Percentiles rank a stretch among this genome's conserved stretches.
These are phyloP conservation scores for Hestina assimilis DNA, from an alignment of 1,140 invertebrate species.

Conservation along the genomic window DNA sequence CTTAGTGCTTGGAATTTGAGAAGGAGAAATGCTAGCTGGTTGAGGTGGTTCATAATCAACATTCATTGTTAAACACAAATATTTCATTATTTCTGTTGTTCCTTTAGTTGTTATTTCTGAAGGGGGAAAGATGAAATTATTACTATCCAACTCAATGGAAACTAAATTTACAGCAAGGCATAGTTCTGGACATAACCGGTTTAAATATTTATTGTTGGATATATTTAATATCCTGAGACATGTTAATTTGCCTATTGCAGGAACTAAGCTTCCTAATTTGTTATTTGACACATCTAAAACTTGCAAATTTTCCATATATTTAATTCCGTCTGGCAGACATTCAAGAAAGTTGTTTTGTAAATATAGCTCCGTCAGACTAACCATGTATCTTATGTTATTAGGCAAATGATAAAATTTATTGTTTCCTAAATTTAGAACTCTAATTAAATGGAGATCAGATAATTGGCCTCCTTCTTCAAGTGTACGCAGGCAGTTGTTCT, in stretches of 20 bases:
- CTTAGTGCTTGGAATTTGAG: conserved; percentile 33
- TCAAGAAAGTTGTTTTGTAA: conserved; percentile 82
- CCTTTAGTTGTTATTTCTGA: conserved; percentile 79
- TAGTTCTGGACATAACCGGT: conserved; percentile 81
- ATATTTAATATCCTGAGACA: conserved; percentile 80
- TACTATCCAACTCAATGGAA: conserved; percentile 80
- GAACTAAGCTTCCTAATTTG: conserved; percentile 82
- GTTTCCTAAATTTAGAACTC: conserved; percentile 84
- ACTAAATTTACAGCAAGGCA: conserved; percentile 80
- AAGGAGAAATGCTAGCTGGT: conserved; percentile 32
- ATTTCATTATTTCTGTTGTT: conserved; percentile 83
- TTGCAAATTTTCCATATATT: conserved; percentile 80
- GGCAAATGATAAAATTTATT: conserved; percentile 84
- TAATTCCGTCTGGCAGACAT: conserved; percentile 83
- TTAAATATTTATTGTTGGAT: conserved; percentile 79
- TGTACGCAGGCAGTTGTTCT: conserved; percentile 83
- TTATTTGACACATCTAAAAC: conserved; percentile 86
- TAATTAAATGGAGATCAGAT: conserved; percentile 82
- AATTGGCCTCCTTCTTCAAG: conserved; percentile 85
- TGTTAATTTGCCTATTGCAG: conserved; percentile 81
- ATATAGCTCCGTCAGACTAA: conserved; percentile 83
- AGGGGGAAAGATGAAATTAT: conserved; percentile 82
- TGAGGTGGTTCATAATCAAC: conserved; percentile 57
- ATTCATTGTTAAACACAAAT: conserved; percentile 78
- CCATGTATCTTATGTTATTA: conserved; percentile 80